Base-by-base conservation (phyloP, 2,797 vertebrate species). In the Emydoidea blandingii region DNA sequence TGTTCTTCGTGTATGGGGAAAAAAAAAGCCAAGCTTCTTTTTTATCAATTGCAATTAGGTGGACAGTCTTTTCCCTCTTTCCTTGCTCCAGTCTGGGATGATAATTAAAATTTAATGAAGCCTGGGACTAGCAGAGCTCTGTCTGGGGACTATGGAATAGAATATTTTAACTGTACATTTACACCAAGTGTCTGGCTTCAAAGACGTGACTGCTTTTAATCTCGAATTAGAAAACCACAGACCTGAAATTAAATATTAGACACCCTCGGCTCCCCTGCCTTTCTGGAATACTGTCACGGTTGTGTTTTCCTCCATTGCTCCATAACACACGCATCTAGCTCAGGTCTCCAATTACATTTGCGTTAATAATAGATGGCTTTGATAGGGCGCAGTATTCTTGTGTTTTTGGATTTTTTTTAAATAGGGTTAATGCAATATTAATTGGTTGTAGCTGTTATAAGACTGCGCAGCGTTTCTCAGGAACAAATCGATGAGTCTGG, bases 111-210 rank as follows among this genome's bases (percentile, higher is more conserved):
- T 99, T 99, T 99, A 99, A 99, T 99, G 99, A 99, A 99, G 99
- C 98, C 98, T 98, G 99, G 99, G 99, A 99, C 99, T 98, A 98
- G 98, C 98, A 98, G 99, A 99, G 98, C 99, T 98, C 99, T 98
- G 99, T 98, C 99, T 99, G 98, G 99, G 99, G 99, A 99, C 98
- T 90, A 57, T 96, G 98, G 98, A 98, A 98, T 98, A 98, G 99
- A 99, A 99, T 99, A 99, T 99, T 99, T 99, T 99, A 99, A 99
- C 99, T 99, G 99, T 99, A 99, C 99, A 99, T 99, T 99, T 99
- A 99, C 99, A 99, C 99, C 99, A 98, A 99, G 98, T 98, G 99
- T 99, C 99, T 99, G 99, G 98, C 99, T 99, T 99, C 98, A 99
- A 99, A 99, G 98, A 99, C 98, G 98, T 98, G 98, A 98, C 98